phyloP scores from a whole-genome alignment of 2,113 vertebrate species.

The Sylvietta virens region DNA sequence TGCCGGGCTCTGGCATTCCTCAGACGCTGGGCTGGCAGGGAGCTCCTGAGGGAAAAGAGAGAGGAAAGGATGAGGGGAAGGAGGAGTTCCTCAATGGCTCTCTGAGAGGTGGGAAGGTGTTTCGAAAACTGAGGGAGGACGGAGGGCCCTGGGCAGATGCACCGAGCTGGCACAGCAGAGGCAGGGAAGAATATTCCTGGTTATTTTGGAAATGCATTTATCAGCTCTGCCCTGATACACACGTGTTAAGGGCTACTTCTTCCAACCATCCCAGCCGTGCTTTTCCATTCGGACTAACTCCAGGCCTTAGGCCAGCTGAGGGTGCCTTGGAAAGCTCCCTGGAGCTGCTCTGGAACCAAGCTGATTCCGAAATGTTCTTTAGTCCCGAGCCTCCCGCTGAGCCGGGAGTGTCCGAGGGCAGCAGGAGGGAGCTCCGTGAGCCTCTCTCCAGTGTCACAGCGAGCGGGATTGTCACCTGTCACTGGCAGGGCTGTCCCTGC shows the following conservation, averaged over 20 bases:
- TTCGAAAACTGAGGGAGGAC: fast-evolving
- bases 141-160: not conserved
- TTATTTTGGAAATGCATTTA: not conserved
- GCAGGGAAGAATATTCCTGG: not conserved
- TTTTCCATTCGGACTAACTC: not conserved
- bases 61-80: fast-evolving
- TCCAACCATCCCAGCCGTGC: not conserved
- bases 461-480: not conserved
- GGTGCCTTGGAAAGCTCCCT: not conserved
- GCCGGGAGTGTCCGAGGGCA: not conserved
- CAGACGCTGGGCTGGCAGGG: not conserved
- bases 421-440: not conserved
- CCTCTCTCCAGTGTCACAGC: not conserved
- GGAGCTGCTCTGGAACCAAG: not conserved
- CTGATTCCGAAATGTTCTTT: not conserved
- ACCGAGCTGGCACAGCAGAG: not conserved
- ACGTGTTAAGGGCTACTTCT: not conserved
- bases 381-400: not conserved
- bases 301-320: not conserved
- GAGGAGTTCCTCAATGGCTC: too few species aligned
- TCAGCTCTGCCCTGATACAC: not conserved
- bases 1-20: not conserved
- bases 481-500: too few species aligned
- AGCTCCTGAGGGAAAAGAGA: not conserved
- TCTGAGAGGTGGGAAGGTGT: not conserved